Conservation (phyloP, 30 jellyfish, hydroid and myxozoan genomes). For the Nemopilema nomurai region DNA sequence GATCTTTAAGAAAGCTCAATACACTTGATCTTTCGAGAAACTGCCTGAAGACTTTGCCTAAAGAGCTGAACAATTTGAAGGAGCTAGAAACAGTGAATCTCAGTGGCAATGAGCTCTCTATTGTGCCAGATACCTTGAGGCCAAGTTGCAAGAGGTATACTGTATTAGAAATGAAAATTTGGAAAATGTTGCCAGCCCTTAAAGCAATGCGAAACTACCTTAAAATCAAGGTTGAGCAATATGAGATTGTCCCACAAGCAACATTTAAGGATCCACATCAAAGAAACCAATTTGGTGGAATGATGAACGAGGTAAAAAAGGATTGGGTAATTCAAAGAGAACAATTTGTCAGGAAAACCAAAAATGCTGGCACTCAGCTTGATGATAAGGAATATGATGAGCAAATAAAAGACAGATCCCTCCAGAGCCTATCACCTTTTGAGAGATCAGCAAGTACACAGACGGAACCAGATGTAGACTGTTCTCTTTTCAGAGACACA, state of each 20-base stretch:
- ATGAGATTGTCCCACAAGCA: conserved; percentile 20
- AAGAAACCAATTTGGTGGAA: neutral
- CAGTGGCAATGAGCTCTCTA: conserved; percentile 48
- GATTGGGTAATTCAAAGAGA: conserved; percentile 39
- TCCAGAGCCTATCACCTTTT: neutral
- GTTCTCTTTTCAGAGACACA: neutral
- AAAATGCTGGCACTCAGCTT: conserved; percentile 58
- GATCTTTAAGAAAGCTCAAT: conserved; percentile 10
- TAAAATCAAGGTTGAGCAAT: conserved; percentile 41
- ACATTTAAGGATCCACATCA: neutral
- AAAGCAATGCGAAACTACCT: conserved; percentile 65
- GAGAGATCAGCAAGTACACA: conserved; percentile 41
- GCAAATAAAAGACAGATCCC: neutral
- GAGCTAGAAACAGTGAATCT: conserved; percentile 48
- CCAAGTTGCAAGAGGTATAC: conserved; percentile 42
- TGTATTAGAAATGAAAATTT: conserved; percentile 51
- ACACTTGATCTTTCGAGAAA: conserved; percentile 62
- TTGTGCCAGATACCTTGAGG: conserved; percentile 55
- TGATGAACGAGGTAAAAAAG: conserved; percentile 32
- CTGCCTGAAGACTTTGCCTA: neutral
- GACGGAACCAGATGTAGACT: conserved; percentile 8
- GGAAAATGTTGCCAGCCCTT: conserved; percentile 59
- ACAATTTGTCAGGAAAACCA: conserved; percentile 31
- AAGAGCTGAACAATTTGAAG: conserved; percentile 40
- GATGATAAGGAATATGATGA: conserved; percentile 14